Evolutionary conservation across 2,888 invertebrate genomes (phyloP).

Genomic region (Epistrophella euchroma): DNA sequence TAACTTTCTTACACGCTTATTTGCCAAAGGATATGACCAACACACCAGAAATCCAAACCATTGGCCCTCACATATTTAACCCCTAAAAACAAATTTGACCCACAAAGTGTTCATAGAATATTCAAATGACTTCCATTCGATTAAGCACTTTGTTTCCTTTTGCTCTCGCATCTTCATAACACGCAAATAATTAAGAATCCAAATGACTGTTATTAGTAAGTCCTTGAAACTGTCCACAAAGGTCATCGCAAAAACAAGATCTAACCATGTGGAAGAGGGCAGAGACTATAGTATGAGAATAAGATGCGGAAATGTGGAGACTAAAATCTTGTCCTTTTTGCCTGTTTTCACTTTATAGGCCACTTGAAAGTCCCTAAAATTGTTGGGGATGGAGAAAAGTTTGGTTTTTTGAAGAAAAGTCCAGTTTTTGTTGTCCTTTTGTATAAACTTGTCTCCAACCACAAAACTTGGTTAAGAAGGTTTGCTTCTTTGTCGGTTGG

Average conservation of each 20-base stretch:
- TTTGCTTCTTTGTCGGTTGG: slow-evolving; percentile 20
- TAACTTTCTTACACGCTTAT: slow-evolving; percentile 29
- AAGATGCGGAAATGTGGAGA: slow-evolving; percentile 27
- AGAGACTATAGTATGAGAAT: slow-evolving; percentile 21
- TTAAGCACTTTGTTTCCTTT: slow-evolving; percentile 59
- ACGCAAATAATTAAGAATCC: slow-evolving; percentile 74
- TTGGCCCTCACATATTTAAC: slow-evolving; percentile 27
- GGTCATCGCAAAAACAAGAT: slow-evolving; percentile 70
- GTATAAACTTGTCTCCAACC: slow-evolving; percentile 17
- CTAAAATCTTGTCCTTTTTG: slow-evolving; percentile 54
- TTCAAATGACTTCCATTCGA: slow-evolving; percentile 72
- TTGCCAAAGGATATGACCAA: slow-evolving; percentile 38
- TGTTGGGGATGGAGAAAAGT: slow-evolving; percentile 23
- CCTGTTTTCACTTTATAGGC: slow-evolving; percentile 57
- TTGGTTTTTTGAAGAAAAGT: slow-evolving; percentile 6
- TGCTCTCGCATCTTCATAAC: slow-evolving; percentile 14
- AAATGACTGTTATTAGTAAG: slow-evolving; percentile 74
- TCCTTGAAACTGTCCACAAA: slow-evolving; percentile 69
- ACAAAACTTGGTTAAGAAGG: slow-evolving; percentile 46
- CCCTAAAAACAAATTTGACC: slow-evolving; percentile 58
- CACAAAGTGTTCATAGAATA: slow-evolving; percentile 71
- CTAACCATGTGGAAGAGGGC: slow-evolving; percentile 62
- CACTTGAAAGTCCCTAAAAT: slow-evolving; percentile 61
- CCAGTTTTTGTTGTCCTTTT: slow-evolving; percentile 42
- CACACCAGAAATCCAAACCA: background rate